Base-by-base conservation (phyloP, 1,140 invertebrate species). In the Hylyphantes graminicola region DNA sequence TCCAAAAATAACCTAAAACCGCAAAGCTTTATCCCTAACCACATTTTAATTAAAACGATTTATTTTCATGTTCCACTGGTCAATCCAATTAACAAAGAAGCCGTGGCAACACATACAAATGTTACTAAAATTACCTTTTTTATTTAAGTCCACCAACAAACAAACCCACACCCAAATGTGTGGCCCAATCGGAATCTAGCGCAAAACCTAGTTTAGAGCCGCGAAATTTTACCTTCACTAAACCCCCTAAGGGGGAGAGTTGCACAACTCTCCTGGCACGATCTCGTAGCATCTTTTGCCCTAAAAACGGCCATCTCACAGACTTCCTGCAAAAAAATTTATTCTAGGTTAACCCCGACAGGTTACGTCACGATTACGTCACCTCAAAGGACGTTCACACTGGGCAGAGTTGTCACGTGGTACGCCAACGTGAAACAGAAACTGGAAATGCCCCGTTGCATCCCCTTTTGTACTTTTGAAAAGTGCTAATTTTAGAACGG, bases 331-430 rank as follows among this genome's bases (percentile, higher is more conserved):
- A 81, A 17, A 68, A 70, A 70, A 65, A 65, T 77, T 48, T 48
- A 81, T 81, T 72, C 67, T 61, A 81, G 78, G 78, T 81, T 81
- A 81, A 54, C 48, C 65, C 63, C 61, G 63, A 50, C 19, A 59
- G 17, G 48, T 72, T 8, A 72, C 65, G 65, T 78, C 63, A 21
- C 2, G 10, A n/a, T 61, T 59, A 54, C 78, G 78, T 73, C 67
- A 81, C 55, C 54, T 63, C 7, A 78, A 54, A 68, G 78, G 78
- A 70, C 78, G 48, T 81, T 81, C 78, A 81, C 78, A 72, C 51
- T 53, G 78, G 63, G 51, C 74, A 35, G 35, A 70, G 11, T 2
- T 48, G 12, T 59, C 78, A 81, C 78, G 78, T 81, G 78, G 78
- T 51, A 54, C 54, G 15, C 64, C 78, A 79, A 79, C 78, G 78